Conservation (phyloP, 2,113 vertebrate genomes). For the Misgurnus mizolepis region DNA sequence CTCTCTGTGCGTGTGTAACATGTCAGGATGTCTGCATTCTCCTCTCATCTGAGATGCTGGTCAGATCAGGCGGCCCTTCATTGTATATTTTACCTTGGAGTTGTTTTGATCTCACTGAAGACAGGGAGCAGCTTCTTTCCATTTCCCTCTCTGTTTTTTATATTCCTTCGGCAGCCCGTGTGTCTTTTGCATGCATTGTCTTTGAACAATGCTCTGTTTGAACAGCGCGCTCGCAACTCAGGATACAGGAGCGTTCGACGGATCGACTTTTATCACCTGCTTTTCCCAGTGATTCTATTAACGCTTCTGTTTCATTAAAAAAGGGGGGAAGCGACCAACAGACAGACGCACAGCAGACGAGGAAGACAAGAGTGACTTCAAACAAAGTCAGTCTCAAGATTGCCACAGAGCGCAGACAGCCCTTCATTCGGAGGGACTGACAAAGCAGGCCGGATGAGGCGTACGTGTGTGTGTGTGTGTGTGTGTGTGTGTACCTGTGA, state of each 20-base stretch:
- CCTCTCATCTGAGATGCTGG: conserved; percentile 51
- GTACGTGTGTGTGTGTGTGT: conserved; percentile 38
- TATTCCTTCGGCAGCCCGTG: conserved; percentile 25
- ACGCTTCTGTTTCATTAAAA: conserved; percentile 57
- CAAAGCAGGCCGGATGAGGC: conserved; percentile 45
- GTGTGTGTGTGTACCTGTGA: conserved; percentile 48
- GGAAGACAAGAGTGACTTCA: conserved; percentile 58
- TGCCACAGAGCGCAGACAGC: conserved; percentile 45
- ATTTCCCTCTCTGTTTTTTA: conserved; percentile 1
- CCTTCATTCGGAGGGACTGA: conserved; percentile 47
- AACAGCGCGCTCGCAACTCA: conserved; percentile 50
- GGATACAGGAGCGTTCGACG: conserved; percentile 44
- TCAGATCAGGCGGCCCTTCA: conserved; percentile 54
- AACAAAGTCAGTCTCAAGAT: conserved; percentile 45
- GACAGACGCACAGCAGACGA: conserved; percentile 41
- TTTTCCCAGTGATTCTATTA: conserved; percentile 56
- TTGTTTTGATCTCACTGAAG: conserved; percentile 59
- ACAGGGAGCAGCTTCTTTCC: conserved; percentile 47
- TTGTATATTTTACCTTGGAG: conserved; percentile 58
- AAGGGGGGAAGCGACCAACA: conserved; percentile 40
- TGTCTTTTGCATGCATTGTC: conserved; percentile 59
- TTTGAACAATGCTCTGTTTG: conserved; percentile 61
- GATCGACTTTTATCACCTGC: conserved; percentile 58
- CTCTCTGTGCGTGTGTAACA: conserved; percentile 28
- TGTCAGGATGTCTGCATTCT: conserved; percentile 38